Evolutionary conservation across 1,140 invertebrate species (phyloP).

Genomic region (Lepidurus apus): DNA sequence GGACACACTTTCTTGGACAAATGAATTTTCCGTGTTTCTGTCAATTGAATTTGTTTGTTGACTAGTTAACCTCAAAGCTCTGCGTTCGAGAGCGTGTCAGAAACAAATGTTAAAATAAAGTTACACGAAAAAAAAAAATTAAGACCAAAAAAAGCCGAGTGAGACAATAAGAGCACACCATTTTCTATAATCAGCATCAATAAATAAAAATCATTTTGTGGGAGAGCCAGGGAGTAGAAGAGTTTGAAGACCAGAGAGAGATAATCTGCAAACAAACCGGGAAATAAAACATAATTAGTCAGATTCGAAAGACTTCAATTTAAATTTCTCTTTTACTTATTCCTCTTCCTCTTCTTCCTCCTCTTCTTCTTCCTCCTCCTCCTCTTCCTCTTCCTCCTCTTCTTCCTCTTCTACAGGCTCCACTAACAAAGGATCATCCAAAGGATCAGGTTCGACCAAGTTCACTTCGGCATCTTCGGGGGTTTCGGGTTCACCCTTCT

Average conservation of each 20-base stretch:
- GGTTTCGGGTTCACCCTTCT: conserved; percentile 75
- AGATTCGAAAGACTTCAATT: not conserved
- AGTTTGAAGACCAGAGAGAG: not conserved
- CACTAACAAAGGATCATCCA: conserved; percentile 41
- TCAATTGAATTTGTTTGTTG: conserved; percentile 3
- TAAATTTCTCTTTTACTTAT: conserved; percentile 38
- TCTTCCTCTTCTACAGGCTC: conserved; percentile 55
- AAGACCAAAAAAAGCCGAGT: conserved; percentile 5
- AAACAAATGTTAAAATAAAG: not conserved
- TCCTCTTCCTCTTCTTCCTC: conserved; percentile 52
- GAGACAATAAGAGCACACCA: conserved; percentile 7
- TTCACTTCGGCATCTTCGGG: conserved; percentile 66
- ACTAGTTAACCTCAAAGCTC: conserved; percentile 21
- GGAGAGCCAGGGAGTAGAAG: conserved; percentile 5
- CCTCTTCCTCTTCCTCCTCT: conserved; percentile 59
- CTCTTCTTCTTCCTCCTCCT: conserved; percentile 66
- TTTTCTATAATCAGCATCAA: conserved; percentile 3
- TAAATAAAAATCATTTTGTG: conserved; percentile 1
- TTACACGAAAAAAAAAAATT: conserved; percentile 22
- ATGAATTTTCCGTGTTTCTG: not conserved
- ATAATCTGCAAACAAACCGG: not conserved
- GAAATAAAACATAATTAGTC: not conserved
- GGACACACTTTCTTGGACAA: conserved; percentile 13
- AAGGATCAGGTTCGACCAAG: conserved; percentile 48
- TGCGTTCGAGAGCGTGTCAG: not conserved